phyloP scores from a whole-genome alignment of 2,888 invertebrate genomes.

The Adelognathus sp. region DNA sequence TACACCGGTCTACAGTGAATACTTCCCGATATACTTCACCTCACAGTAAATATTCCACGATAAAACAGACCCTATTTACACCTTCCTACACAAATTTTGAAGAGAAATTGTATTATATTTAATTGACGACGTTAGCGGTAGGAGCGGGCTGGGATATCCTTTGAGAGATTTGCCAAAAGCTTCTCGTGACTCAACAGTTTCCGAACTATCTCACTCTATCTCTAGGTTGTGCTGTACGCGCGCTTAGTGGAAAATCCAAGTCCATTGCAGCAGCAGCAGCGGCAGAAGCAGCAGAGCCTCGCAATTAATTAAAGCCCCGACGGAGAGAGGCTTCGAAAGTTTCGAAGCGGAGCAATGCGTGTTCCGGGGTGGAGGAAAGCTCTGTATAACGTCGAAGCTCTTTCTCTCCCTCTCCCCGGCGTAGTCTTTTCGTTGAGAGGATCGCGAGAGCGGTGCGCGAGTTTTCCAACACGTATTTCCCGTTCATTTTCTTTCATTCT shows the following conservation, averaged over 20 bases:
- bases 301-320: constrained; percentile 58
- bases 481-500: constrained; percentile 34
- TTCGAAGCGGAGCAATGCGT: constrained; percentile 41
- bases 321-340: constrained; percentile 42
- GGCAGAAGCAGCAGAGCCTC: constrained; percentile 34
- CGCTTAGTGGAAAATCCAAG: constrained; percentile 46
- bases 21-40: too few species aligned
- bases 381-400: neutral
- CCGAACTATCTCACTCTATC: constrained; percentile 20
- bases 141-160: constrained; percentile 11
- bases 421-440: constrained; percentile 1
- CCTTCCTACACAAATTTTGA: neutral
- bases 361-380: constrained; percentile 34
- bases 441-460: constrained; percentile 18
- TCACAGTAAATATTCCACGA: too few species aligned
- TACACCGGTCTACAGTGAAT: too few species aligned
- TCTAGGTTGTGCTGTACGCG: constrained; percentile 4
- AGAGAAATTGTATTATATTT: constrained; percentile 11
- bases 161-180: constrained; percentile 28
- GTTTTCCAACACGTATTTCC: constrained; percentile 23
- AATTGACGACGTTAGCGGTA: constrained; percentile 1
- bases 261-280: constrained; percentile 21
- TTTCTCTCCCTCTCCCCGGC: neutral
- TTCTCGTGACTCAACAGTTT: constrained; percentile 26
- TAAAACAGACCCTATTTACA: neutral